These are phyloP conservation scores for Thalassoma bifasciatum DNA, from an alignment of 2,113 vertebrate genomes.

Conservation along the genomic window DNA sequence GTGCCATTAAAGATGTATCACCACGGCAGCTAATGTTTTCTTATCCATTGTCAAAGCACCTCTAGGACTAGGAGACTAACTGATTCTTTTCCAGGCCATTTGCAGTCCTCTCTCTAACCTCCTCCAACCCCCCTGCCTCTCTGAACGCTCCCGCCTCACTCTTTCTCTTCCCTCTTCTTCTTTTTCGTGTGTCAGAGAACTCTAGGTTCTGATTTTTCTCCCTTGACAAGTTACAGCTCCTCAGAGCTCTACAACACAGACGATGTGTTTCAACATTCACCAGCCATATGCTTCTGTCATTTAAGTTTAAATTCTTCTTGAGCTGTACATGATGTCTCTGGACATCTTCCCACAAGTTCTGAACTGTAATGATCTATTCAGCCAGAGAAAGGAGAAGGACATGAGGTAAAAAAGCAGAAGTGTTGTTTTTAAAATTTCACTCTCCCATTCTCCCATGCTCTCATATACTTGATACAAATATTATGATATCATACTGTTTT, in stretches of 20 bases:
- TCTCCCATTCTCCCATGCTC: too few relatives aligned
- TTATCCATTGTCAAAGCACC: slow-evolving; percentile 58
- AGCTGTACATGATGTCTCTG: slow-evolving; percentile 3
- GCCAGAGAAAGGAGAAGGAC: too few relatives aligned
- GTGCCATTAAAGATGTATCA: slow-evolving; percentile 70
- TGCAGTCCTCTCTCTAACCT: slow-evolving; percentile 36
- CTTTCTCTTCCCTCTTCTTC: neutral
- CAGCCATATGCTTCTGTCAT: neutral
- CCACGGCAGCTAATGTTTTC: slow-evolving; percentile 62
- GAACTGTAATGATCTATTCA: slow-evolving; percentile 5
- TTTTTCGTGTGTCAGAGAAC: neutral
- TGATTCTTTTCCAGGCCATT: slow-evolving; percentile 69
- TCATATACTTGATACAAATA: too few relatives aligned
- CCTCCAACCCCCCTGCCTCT: neutral
- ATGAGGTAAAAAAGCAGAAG: too few relatives aligned
- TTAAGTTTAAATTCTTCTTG: neutral
- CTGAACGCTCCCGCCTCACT: neutral
- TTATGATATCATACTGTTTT: too few relatives aligned
- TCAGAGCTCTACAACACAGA: slow-evolving; percentile 12
- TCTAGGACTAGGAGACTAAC: slow-evolving; percentile 46
- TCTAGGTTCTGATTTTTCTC: neutral
- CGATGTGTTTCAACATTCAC: neutral
- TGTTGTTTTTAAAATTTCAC: too few relatives aligned
- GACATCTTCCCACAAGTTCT: neutral
- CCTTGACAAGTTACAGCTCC: slow-evolving; percentile 29